Evolutionary conservation across 2,888 invertebrate genomes (phyloP), one percentile per base, ranked within the genome.

Genomic region (Acanthopleura granulata): DNA sequence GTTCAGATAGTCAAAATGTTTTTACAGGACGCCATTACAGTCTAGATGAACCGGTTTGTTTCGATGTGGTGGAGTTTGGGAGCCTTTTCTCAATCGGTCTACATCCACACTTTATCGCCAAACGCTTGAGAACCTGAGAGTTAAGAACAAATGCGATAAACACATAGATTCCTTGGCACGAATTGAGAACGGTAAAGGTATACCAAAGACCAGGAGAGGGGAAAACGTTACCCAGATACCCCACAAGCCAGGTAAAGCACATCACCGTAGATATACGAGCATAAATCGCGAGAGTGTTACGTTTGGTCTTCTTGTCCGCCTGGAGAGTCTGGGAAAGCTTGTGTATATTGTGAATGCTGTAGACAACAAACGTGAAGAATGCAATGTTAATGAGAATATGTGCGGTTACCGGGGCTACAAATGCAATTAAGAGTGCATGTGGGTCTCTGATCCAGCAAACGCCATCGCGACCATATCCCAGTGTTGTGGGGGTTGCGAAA

Each of bases 211-310:
- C 40, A 16, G n/a, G 40, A 49, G 22, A 9, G 12, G 30, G 40
- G 40, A 40, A 30, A 29, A 16, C n/a, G 16, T 71, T 49, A 22
- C 40, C 40, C 14, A 71, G 29, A 40, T 40, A 71, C 14, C 71
- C 71, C 30, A 71, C n/a, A 16, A 49, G n/a, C 71, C 71, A 71
- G 6, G 71, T 40, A 16, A 49, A 40, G 29, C 71, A 27, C 71
- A 71, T n/a, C n/a, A 71, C 49, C n/a, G 30, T n/a, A 6, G 71
- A 71, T 15, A 71, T n/a, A 16, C 30, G 25, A 30, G 49, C 49
- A 49, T 71, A 71, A n/a, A 49, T 30, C 22, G 30, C 40, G 16
- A 30, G 30, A 18, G 30, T 22, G 57, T 22, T 57, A n/a, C 57
- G 57, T 71, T 15, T 30, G 40, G 22, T 71, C 49, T 71, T 30